phyloP scores from a whole-genome alignment of 2,797 vertebrate genomes.

The Chiroxiphia lanceolata region DNA sequence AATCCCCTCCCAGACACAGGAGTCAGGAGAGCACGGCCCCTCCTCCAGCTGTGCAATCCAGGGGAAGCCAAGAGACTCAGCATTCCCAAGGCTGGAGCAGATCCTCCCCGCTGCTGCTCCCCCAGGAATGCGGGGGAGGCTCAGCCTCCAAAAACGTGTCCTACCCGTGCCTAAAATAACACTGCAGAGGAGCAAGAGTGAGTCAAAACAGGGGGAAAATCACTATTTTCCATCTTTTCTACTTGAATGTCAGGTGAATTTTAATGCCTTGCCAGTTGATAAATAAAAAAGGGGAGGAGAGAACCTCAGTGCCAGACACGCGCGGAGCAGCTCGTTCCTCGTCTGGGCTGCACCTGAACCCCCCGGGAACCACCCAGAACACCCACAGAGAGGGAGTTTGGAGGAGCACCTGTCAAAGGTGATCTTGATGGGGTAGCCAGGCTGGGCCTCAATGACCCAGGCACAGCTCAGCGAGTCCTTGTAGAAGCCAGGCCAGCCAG shows the following conservation, averaged over 20 bases:
- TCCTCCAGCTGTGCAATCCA: background rate
- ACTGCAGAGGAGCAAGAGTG: background rate
- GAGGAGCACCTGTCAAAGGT: slow-evolving; percentile 92
- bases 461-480: slow-evolving; percentile 98
- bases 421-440: slow-evolving; percentile 98
- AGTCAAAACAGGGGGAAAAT: background rate
- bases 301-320: background rate
- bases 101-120: background rate
- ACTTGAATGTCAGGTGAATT: background rate
- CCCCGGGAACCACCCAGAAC: rapidly evolving
- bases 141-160: background rate
- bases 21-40: background rate
- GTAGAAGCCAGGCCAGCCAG: slow-evolving; percentile 99
- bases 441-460: slow-evolving; percentile 97
- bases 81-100: rapidly evolving
- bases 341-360: rapidly evolving
- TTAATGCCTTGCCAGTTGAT: background rate
- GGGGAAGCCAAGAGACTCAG: background rate
- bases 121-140: background rate
- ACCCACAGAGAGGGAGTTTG: rapidly evolving
- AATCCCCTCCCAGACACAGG: background rate
- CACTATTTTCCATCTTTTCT: background rate
- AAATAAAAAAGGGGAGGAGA: too few relatives aligned
- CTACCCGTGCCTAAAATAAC: background rate
- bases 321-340: rapidly evolving